Evolutionary conservation across 2,797 vertebrate genomes (phyloP).

Genomic region (Babyrousa celebensis): DNA sequence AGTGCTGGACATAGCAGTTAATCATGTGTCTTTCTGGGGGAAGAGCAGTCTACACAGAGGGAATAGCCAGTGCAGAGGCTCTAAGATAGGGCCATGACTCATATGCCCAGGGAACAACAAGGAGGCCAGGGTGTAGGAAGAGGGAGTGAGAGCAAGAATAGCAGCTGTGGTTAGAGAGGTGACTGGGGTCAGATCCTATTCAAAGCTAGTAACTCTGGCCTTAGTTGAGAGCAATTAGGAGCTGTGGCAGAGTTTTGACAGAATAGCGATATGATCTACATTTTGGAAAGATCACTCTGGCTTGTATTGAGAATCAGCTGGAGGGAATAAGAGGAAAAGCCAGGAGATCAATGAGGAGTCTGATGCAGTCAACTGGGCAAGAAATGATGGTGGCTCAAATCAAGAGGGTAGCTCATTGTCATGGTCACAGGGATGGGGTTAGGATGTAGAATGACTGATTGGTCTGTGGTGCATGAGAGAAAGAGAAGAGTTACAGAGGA

Average conservation of each 20-base stretch:
- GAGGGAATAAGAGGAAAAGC: not conserved
- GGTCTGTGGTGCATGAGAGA: not conserved
- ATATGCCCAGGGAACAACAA: not conserved
- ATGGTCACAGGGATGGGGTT: not conserved
- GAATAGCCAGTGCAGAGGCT: not conserved
- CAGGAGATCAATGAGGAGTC: not conserved
- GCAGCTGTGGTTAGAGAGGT: not conserved
- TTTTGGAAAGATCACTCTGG: not conserved
- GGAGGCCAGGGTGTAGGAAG: not conserved
- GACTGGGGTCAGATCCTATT: not conserved
- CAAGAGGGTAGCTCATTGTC: too few species aligned
- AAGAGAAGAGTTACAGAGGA: not conserved
- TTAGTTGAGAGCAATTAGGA: not conserved
- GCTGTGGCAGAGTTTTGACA: not conserved
- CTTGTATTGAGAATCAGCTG: not conserved
- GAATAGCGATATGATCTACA: not conserved
- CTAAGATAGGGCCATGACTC: not conserved
- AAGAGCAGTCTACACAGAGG: not conserved
- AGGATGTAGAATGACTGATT: not conserved
- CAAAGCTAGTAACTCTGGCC: not conserved
- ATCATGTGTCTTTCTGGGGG: not conserved
- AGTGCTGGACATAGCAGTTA: too few species aligned
- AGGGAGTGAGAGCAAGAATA: not conserved
- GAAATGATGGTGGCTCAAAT: not conserved
- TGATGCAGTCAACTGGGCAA: not conserved